Base-by-base conservation (phyloP, 2,797 vertebrate species). In the Oryzias dopingdopingensis region DNA sequence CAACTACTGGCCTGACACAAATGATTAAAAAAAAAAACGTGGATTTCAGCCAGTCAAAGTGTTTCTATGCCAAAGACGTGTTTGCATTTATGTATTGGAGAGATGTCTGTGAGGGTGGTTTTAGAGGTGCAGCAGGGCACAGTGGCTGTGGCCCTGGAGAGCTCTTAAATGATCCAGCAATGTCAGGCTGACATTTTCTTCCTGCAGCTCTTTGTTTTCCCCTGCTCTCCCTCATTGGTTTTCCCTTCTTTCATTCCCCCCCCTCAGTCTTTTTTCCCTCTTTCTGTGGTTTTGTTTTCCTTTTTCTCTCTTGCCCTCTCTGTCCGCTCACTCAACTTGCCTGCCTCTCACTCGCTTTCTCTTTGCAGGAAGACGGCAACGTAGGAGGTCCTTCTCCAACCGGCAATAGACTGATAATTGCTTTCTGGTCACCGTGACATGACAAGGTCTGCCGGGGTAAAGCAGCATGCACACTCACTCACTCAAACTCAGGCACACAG, bases 371-470 rank as follows among this genome's bases (percentile, higher is more conserved):
- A 65, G 53, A 70, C 55, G 23, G 59, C 65, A 71, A 62, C 65
- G 74, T 54, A 74, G 76, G 71, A 79, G 74, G 83, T 76, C 59
- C 62, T 74, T 32, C 63, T 80, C 68, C 76, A 80, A 83, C 79
- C 56, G 53, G 84, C 83, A 87, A 86, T 86, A 83, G 62, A 73
- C 76, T 47, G 74, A 89, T 89, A 91, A 91, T 90, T 90, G 84
- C 88, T 90, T 88, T 86, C 83, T 85, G 91, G 92, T 92, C 91
- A 92, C 83, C 56, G 77, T 91, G 90, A 91, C 89, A 90, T 83
- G 84, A 84, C 82, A 52, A 72, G 81, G 74, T 79, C 77, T 13
- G 29, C 71, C 52, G 70, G 74, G 79, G 74, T 80, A 81, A 80
- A 70, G 67, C 63, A 78, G 66, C 72, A 81, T 63, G 70, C 70